phyloP scores from a whole-genome alignment of 2,113 vertebrate genomes.

The Cairina moschata region DNA sequence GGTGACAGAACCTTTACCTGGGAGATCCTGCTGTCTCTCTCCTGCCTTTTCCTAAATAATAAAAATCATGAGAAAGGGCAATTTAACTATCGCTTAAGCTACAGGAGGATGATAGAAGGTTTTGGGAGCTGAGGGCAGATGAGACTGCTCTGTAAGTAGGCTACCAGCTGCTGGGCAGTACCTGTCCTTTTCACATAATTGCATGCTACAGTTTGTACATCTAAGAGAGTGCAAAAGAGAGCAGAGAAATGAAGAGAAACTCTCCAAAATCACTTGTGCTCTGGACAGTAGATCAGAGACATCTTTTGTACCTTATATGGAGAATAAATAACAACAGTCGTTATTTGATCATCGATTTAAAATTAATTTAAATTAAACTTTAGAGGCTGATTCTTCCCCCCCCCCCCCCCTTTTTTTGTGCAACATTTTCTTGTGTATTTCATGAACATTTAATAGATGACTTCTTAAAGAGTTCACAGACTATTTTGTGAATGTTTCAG shows the following conservation, averaged over 20 bases:
- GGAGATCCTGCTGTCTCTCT: neutral
- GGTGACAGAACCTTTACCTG: neutral
- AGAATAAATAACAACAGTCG: neutral
- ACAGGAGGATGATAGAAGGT: neutral
- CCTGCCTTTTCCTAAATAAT: neutral
- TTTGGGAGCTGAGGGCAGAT: neutral
- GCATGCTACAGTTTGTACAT: neutral
- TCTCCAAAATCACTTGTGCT: neutral
- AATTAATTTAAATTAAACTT: neutral
- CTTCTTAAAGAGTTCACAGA: neutral
- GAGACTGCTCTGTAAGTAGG: fast-evolving
- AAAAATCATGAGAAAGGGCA: neutral
- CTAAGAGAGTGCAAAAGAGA: neutral
- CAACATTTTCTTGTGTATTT: neutral
- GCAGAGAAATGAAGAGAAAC: neutral
- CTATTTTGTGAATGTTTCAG: neutral
- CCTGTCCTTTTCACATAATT: neutral
- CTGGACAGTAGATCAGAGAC: neutral
- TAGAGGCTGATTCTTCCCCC: neutral
- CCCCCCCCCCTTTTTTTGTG: too few species aligned
- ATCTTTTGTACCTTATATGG: neutral
- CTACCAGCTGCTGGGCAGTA: neutral
- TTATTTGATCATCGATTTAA: neutral
- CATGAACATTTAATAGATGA: neutral
- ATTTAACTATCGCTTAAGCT: neutral